phyloP scores from a whole-genome alignment of 30 jellyfish, hydroid and myxozoan species.

The Hydractinia echinata region DNA sequence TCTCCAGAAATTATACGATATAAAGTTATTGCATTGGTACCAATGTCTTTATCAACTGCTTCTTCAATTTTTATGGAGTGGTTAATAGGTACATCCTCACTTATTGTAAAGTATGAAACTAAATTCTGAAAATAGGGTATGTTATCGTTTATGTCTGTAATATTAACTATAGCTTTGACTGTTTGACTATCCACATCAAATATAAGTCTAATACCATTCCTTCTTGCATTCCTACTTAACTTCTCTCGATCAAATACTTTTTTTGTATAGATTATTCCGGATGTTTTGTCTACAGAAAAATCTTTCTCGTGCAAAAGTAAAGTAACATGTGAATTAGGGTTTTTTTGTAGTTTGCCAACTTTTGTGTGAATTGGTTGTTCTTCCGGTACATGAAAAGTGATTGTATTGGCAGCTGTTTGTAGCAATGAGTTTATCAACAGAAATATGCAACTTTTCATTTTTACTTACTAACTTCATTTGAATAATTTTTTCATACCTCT shows the following conservation, averaged over 20 bases:
- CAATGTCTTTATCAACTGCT: conserved; percentile 62
- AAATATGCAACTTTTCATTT: too few species aligned
- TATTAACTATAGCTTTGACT: conserved; percentile 24
- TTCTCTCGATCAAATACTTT: conserved; percentile 6
- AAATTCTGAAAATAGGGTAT: conserved; percentile 44
- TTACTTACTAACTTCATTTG: too few species aligned
- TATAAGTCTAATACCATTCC: neutral
- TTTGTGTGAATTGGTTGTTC: neutral
- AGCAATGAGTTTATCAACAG: too few species aligned
- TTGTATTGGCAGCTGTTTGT: neutral
- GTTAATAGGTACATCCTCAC: conserved; percentile 38
- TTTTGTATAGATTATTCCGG: neutral
- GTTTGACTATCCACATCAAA: neutral
- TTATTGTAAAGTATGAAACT: neutral
- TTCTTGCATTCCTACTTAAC: neutral
- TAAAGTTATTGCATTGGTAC: conserved; percentile 43
- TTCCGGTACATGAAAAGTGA: conserved; percentile 5
- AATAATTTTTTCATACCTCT: too few species aligned
- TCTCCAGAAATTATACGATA: conserved; percentile 63
- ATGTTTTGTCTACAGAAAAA: neutral
- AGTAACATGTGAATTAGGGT: neutral
- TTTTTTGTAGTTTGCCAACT: neutral
- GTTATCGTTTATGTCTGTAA: conserved; percentile 65
- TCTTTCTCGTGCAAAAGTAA: neutral
- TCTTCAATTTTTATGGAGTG: conserved; percentile 35